These are phyloP conservation scores for Gyrodactylus bullatarudis DNA, from an alignment of 1,140 invertebrate genomes.

Conservation along the genomic window DNA sequence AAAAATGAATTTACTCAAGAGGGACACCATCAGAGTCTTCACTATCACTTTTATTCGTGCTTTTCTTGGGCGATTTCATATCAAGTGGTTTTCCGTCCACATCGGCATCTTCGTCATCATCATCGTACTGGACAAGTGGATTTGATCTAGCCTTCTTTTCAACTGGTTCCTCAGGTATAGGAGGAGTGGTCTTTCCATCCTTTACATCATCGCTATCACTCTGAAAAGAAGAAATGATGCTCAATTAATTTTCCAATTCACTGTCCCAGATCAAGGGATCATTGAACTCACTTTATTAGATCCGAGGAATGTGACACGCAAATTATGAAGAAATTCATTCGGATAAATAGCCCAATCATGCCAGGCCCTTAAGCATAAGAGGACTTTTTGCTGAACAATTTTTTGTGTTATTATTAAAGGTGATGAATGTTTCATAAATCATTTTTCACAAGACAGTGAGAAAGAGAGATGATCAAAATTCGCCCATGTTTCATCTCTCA, in stretches of 20 bases:
- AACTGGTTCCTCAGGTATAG: too few species aligned
- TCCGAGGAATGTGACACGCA: slow-evolving; percentile 64
- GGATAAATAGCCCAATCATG: slow-evolving; percentile 90
- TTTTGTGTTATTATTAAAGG: too few species aligned
- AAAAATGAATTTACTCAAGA: background rate
- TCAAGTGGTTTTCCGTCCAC: slow-evolving; percentile 9
- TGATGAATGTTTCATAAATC: too few species aligned
- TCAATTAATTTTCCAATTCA: too few species aligned
- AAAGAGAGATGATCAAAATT: too few species aligned
- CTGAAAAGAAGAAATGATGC: too few species aligned
- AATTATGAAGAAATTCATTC: slow-evolving; percentile 50
- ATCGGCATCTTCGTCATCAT: slow-evolving; percentile 19
- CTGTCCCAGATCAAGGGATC: too few species aligned
- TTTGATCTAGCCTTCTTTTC: background rate
- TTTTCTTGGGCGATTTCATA: too few species aligned
- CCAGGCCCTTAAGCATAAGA: slow-evolving; percentile 70
- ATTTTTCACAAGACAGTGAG: too few species aligned
- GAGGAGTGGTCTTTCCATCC: too few species aligned
- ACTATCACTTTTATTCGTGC: background rate
- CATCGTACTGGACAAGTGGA: slow-evolving; percentile 32
- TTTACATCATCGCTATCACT: too few species aligned
- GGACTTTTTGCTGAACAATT: slow-evolving; percentile 36
- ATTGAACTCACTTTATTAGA: background rate
- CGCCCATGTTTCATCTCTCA: too few species aligned
- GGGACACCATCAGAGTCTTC: background rate